Base-by-base conservation (phyloP, 2,797 vertebrate genomes). In the Pantherophis alleghaniensis region DNA sequence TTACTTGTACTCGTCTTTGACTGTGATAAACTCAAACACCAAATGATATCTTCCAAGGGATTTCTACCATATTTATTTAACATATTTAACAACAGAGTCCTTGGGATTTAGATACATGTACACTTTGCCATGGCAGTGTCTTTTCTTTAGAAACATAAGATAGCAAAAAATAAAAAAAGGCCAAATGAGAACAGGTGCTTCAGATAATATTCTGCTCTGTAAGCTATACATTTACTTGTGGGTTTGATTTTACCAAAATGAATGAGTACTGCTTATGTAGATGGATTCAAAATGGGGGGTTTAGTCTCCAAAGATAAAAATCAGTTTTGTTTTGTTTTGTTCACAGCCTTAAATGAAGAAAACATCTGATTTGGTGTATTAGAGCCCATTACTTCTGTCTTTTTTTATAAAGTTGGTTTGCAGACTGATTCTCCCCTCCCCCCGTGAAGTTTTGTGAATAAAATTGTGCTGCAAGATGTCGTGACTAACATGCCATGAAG, bases 401-500 rank as follows among this genome's bases (percentile, higher is more conserved):
- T 28, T 61, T 79, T 93, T 91, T 47, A 63, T 63, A 86, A 55
- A 96, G 92, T 0, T 94, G 91, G 93, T 95, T 97, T 96, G 94
- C 93, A 97, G 97, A 97, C 94, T 79, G 2, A 5, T 92, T 95
- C 96, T 95, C 92, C n/a, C 51, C 32, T 0, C 51, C 9, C 42
- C 18, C 26, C 24, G 3, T 95, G 94, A 97, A 96, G 93, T 96
- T 96, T 93, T 96, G 96, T 97, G 97, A 97, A 97, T 97, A 97
- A 97, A 97, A 97, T 95, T 96, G 96, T 95, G 95, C 97, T 96
- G 96, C 92, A 95, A 96, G 95, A 97, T 95, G 96, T 96, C 96
- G 94, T 96, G 95, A 97, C 96, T 97, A 96, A 95, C 89, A 0
- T 93, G 87, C 93, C 87, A 89, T 3, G 3, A 91, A 95, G 95